A percentile compares a stretch with the other conserved stretches of the same genome.
phyloP scores from a whole-genome alignment of 2,888 invertebrate species.

The Folsomia manolachei region DNA sequence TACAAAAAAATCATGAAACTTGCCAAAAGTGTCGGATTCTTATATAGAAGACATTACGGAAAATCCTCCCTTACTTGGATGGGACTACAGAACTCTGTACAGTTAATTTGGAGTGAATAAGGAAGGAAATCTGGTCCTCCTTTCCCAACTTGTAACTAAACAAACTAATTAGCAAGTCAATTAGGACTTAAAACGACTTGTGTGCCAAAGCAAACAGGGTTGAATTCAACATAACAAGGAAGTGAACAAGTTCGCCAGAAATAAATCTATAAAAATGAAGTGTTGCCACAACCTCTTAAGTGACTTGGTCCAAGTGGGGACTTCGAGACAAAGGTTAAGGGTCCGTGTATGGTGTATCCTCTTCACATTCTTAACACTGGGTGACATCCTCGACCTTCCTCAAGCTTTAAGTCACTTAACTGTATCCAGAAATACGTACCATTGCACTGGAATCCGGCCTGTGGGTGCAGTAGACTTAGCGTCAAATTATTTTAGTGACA shows the following conservation, averaged over 20 bases:
- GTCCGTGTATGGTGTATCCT: slow-evolving; percentile 5
- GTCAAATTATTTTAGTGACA: neutral
- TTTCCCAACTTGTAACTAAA: too few relatives aligned
- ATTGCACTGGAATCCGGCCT: neutral
- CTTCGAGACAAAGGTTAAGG: neutral
- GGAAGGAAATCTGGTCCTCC: neutral
- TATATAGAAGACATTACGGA: too few relatives aligned
- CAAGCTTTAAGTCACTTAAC: slow-evolving; percentile 1
- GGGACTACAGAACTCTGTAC: too few relatives aligned
- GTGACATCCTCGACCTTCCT: slow-evolving; percentile 13
- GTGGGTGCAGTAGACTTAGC: slow-evolving; percentile 9
- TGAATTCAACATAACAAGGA: neutral
- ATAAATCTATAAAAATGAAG: too few relatives aligned
- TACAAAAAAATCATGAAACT: too few relatives aligned
- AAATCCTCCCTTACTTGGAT: too few relatives aligned
- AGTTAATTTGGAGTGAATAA: neutral
- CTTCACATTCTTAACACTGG: slow-evolving; percentile 5
- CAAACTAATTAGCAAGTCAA: slow-evolving; percentile 21
- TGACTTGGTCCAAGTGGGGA: too few relatives aligned
- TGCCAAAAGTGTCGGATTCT: too few relatives aligned
- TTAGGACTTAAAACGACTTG: slow-evolving; percentile 11
- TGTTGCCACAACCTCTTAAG: neutral
- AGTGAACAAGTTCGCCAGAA: too few relatives aligned
- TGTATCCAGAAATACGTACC: neutral
- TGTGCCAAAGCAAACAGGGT: neutral